Conservation (phyloP, 1,140 invertebrate genomes). For the Formica selysi region DNA sequence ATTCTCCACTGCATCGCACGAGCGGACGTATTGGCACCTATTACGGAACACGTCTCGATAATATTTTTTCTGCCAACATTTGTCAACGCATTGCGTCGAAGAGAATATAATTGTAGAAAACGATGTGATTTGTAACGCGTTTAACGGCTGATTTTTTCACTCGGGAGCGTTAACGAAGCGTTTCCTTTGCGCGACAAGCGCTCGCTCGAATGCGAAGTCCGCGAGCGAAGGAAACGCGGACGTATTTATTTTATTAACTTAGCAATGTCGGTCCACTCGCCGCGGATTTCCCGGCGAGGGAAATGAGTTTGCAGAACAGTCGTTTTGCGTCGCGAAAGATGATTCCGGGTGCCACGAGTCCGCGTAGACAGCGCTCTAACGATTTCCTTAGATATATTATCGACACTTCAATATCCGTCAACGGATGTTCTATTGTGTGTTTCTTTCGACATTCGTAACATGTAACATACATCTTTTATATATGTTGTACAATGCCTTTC, state of each 20-base stretch:
- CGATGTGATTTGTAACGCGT: slow-evolving; percentile 19
- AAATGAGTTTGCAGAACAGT: slow-evolving; percentile 48
- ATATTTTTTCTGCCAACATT: not conserved
- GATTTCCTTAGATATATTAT: slow-evolving; percentile 62
- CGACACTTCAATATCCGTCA: slow-evolving; percentile 66
- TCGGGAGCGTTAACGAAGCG: slow-evolving; percentile 48
- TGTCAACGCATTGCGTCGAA: not conserved
- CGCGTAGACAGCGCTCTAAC: slow-evolving; percentile 35
- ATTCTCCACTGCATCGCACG: slow-evolving; percentile 43
- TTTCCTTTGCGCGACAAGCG: slow-evolving; percentile 21
- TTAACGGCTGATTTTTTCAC: slow-evolving; percentile 30
- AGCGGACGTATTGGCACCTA: slow-evolving; percentile 7
- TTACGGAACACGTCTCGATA: slow-evolving; percentile 14
- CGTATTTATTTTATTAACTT: slow-evolving; percentile 48
- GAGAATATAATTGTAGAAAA: not conserved
- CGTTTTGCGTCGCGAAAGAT: slow-evolving; percentile 7
- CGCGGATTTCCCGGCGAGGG: not conserved
- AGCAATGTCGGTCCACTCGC: slow-evolving; percentile 13
- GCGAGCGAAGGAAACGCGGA: slow-evolving; percentile 52
- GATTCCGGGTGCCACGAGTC: slow-evolving; percentile 41
- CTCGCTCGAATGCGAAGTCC: slow-evolving; percentile 7
- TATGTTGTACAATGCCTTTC: slow-evolving; percentile 64
- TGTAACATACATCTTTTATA: slow-evolving; percentile 30
- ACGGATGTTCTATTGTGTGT: slow-evolving; percentile 49
- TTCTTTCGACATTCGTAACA: slow-evolving; percentile 69